Percentiles rank a stretch among this genome's conserved stretches.
phyloP scores from a whole-genome alignment of 2,113 vertebrate genomes.

The Nothocercus julius region DNA sequence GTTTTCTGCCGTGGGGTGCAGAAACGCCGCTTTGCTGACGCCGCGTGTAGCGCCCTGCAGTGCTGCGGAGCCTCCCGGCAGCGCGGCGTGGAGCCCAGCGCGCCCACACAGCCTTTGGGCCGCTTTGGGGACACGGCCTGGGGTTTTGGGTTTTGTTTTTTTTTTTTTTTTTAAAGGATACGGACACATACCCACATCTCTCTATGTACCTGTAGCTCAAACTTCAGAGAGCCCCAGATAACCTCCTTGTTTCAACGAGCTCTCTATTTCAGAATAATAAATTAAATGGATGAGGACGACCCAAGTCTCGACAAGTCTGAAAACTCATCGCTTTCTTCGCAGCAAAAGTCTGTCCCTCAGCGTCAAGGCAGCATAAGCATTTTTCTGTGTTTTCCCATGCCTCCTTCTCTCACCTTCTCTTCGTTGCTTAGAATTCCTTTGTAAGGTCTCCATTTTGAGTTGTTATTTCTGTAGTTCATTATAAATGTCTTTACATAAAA shows the following conservation, averaged over 20 bases:
- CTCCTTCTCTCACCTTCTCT: slow-evolving; percentile 76
- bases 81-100: not conserved
- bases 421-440: slow-evolving; percentile 76
- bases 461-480: slow-evolving; percentile 81
- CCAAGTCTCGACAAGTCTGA: slow-evolving; percentile 35
- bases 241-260: not conserved
- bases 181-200: not conserved
- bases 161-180: not conserved
- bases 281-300: not conserved
- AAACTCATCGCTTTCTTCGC: not conserved
- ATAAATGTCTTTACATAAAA: slow-evolving; percentile 83
- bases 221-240: not conserved
- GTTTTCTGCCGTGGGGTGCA: fast-evolving
- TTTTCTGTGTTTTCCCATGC: not conserved
- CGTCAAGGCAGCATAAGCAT: fast-evolving
- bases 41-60: fast-evolving
- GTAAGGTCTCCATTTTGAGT: slow-evolving; percentile 83
- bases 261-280: not conserved
- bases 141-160: fast-evolving
- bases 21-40: not conserved
- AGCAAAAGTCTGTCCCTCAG: slow-evolving; percentile 10
- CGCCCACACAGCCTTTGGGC: not conserved
- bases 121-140: not conserved
- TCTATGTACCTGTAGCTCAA: not conserved
- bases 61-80: not conserved